Evolutionary conservation across 1,140 invertebrate species (phyloP).

Genomic region (Ceratina australensis): DNA sequence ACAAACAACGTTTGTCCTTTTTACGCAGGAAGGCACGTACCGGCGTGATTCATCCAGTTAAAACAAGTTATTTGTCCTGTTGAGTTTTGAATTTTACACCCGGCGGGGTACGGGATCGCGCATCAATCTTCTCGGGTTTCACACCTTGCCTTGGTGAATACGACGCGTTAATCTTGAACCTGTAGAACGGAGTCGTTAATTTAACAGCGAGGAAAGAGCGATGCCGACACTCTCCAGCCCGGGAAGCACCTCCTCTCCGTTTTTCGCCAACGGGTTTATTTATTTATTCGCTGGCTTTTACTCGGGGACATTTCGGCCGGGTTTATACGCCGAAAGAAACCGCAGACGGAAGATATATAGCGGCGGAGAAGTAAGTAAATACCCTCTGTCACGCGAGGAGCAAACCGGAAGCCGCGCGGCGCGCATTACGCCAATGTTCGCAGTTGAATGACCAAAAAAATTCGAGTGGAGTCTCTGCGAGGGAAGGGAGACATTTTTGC

Average conservation of each 20-base stretch:
- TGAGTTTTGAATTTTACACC: slow-evolving; percentile 25
- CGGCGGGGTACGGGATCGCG: background rate
- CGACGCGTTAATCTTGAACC: slow-evolving; percentile 18
- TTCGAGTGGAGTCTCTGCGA: background rate
- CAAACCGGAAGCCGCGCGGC: slow-evolving; percentile 7
- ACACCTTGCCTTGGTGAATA: background rate
- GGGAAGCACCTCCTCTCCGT: too few species aligned
- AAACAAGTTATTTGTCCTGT: slow-evolving; percentile 12
- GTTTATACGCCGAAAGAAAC: background rate
- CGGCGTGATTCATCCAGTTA: background rate
- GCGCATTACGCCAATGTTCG: background rate
- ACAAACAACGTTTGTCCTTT: background rate
- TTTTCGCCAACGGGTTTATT: slow-evolving; percentile 14
- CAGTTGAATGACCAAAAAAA: background rate
- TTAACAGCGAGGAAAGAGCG: background rate
- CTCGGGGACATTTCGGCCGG: background rate
- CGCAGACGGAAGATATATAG: background rate
- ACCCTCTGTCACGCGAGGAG: background rate
- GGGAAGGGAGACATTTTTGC: slow-evolving; percentile 6
- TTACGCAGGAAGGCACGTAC: background rate
- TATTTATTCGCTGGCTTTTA: slow-evolving; percentile 1
- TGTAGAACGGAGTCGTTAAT: slow-evolving; percentile 9
- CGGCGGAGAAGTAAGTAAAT: background rate
- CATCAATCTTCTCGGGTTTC: slow-evolving; percentile 31
- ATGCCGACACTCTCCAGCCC: background rate